Percentiles rank a stretch among this genome's conserved stretches.
Conservation (phyloP, 2,113 vertebrate genomes). For the Chaetura pelagica region DNA sequence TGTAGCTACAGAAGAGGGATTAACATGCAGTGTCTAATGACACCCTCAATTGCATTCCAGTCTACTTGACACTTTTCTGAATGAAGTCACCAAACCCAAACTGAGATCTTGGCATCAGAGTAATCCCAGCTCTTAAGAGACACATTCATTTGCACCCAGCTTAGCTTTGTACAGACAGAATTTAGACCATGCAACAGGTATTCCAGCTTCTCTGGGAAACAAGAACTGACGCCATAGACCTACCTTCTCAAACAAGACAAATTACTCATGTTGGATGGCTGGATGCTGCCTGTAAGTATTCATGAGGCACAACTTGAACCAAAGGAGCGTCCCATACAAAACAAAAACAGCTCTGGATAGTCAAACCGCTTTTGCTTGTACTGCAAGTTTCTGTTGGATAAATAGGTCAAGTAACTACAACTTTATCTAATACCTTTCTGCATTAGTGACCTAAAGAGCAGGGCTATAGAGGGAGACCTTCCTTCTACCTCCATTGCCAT, state of each 20-base stretch:
- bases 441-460: not conserved
- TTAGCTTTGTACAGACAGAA: not conserved
- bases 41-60: not conserved
- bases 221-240: rapidly evolving
- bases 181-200: not conserved
- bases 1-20: not conserved
- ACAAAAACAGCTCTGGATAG: conserved; percentile 33
- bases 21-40: not conserved
- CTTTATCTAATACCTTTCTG: conserved; percentile 40
- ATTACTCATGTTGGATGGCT: not conserved
- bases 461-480: not conserved
- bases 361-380: conserved; percentile 64
- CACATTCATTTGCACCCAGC: not conserved
- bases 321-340: conserved; percentile 39
- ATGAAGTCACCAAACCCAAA: not conserved
- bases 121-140: not conserved
- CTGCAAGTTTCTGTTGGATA: conserved; percentile 48
- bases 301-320: conserved; percentile 13
- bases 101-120: not conserved
- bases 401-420: conserved; percentile 57
- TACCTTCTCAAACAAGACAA: not conserved
- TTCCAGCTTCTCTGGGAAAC: not conserved
- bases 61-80: not conserved
- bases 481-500: not conserved
- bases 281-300: conserved; percentile 18